phyloP scores from a whole-genome alignment of 2,113 vertebrate species.

The Gnathonemus echidnorhynchus region DNA sequence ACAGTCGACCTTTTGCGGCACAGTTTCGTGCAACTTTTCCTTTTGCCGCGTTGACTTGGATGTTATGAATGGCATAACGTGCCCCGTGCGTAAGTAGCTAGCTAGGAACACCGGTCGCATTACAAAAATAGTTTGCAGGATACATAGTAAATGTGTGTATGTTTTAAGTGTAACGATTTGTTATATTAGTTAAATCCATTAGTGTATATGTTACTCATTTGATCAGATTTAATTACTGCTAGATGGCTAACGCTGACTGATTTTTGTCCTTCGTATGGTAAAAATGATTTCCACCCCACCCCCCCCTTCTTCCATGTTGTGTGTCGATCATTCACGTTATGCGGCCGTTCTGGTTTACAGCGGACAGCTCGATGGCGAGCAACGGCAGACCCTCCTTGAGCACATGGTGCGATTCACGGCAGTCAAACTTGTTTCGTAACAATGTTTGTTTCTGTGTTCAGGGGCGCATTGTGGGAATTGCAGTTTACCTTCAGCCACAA shows the following conservation, averaged over 20 bases:
- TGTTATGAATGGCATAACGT: background rate
- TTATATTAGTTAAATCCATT: background rate
- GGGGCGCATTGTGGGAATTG: slow-evolving; percentile 24
- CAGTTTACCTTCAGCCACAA: background rate
- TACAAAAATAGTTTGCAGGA: background rate
- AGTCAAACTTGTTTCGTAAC: background rate
- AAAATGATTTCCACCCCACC: background rate
- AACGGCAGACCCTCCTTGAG: background rate
- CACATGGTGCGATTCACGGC: background rate
- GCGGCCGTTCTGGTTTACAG: background rate
- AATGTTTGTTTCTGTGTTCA: slow-evolving; percentile 2
- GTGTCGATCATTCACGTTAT: background rate
- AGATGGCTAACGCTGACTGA: background rate
- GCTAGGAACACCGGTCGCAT: background rate
- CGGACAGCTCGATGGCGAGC: background rate
- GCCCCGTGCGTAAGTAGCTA: background rate
- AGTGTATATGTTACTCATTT: background rate
- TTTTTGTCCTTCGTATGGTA: background rate
- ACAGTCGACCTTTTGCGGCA: background rate
- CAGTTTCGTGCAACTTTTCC: background rate
- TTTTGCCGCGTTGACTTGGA: background rate
- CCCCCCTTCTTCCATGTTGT: background rate
- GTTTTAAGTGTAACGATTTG: background rate
- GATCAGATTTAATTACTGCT: background rate
- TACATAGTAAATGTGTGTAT: background rate